A percentile compares a stretch with the other conserved stretches of the same genome.
phyloP scores from a whole-genome alignment of 2,113 vertebrate species.

The Pollimyrus isidori region DNA sequence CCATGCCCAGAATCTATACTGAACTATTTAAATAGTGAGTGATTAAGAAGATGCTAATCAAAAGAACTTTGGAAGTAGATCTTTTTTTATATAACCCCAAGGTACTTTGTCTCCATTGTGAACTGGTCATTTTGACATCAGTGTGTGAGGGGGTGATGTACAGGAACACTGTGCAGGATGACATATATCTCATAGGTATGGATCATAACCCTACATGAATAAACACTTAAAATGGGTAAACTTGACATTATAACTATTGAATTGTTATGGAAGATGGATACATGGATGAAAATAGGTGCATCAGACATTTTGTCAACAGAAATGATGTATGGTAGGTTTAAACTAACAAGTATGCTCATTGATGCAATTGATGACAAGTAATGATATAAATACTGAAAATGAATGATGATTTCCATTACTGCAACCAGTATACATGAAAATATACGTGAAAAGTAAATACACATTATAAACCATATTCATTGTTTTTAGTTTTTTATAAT shows the following conservation, averaged over 20 bases:
- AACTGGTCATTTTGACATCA: neutral
- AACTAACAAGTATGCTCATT: neutral
- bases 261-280: neutral
- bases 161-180: neutral
- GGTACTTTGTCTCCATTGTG: neutral
- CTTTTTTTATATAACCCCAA: neutral
- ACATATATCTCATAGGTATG: neutral
- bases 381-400: neutral
- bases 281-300: neutral
- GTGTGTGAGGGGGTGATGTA: neutral
- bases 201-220: neutral
- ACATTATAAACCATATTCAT: neutral
- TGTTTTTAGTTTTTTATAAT: neutral
- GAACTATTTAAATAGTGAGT: constrained; percentile 3
- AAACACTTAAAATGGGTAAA: neutral
- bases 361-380: neutral
- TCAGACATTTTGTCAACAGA: neutral
- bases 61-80: neutral
- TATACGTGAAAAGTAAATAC: neutral
- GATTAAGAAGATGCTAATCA: neutral
- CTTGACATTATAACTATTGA: neutral
- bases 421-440: neutral
- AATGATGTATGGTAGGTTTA: neutral
- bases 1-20: neutral
- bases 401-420: neutral